These are phyloP conservation scores for Perca schrenkii DNA, from an alignment of 2,113 vertebrate genomes.

Conservation along the genomic window DNA sequence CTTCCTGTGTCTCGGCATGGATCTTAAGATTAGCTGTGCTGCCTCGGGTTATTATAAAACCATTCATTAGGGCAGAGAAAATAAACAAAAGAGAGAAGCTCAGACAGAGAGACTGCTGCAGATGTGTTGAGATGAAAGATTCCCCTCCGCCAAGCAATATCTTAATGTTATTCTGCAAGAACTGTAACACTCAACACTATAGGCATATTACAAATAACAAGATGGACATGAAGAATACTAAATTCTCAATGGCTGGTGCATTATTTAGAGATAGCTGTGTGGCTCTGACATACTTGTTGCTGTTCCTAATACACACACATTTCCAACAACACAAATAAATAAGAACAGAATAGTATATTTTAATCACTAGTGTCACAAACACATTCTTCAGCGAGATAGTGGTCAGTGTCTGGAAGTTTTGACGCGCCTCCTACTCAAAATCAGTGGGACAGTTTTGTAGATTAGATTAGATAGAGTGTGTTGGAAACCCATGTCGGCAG, in stretches of 20 bases:
- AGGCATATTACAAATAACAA: background rate
- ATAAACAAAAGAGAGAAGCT: conserved; percentile 28
- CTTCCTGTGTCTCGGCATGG: conserved; percentile 44
- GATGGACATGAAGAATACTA: background rate
- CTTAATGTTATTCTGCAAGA: conserved; percentile 21
- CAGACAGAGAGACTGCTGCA: conserved; percentile 18
- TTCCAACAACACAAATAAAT: background rate
- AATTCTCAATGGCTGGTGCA: background rate
- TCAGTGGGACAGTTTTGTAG: background rate
- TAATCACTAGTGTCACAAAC: background rate
- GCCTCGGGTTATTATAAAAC: conserved; percentile 21
- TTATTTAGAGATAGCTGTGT: background rate
- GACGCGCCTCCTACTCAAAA: background rate
- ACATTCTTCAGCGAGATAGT: background rate
- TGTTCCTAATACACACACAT: conserved; percentile 2
- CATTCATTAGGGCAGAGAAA: conserved; percentile 30
- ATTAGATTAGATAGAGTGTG: background rate
- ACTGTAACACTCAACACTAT: background rate
- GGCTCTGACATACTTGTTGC: background rate
- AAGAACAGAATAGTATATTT: background rate
- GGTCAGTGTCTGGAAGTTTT: background rate
- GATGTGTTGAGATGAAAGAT: conserved; percentile 11
- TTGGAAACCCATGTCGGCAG: background rate
- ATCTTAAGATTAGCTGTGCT: conserved; percentile 23
- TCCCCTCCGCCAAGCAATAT: background rate